Conservation (phyloP, 2,888 invertebrate genomes). For the Helicoverpa assulta region DNA sequence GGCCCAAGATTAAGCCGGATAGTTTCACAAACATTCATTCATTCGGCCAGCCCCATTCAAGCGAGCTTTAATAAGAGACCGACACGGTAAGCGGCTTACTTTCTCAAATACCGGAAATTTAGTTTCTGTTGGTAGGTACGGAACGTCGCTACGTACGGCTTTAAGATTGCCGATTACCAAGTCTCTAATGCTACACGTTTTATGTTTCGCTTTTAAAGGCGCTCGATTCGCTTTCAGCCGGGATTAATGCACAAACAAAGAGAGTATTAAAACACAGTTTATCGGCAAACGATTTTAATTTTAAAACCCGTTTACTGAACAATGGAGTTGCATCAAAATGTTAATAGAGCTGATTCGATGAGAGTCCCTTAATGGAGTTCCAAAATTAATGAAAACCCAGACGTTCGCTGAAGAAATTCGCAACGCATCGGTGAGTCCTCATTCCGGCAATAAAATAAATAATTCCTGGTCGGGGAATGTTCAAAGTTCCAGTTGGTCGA, state of each 20-base stretch:
- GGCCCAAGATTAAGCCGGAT: conserved; percentile 68
- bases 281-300: conserved; percentile 38
- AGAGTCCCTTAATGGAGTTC: conserved; percentile 30
- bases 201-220: conserved; percentile 42
- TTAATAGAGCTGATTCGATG: conserved; percentile 10
- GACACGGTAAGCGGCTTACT: conserved; percentile 80
- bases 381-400: conserved; percentile 54
- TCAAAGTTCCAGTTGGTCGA: conserved; percentile 54
- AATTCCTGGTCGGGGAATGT: conserved; percentile 62
- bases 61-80: conserved; percentile 74
- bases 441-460: conserved; percentile 64
- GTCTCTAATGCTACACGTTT: conserved; percentile 52
- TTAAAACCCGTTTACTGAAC: conserved; percentile 21
- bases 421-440: conserved; percentile 57
- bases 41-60: conserved; percentile 72
- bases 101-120: conserved; percentile 75
- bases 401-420: conserved; percentile 49
- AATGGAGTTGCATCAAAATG: conserved; percentile 4
- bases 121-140: conserved; percentile 65
- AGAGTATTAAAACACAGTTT: conserved; percentile 46
- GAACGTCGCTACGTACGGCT: conserved; percentile 57
- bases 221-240: conserved; percentile 32
- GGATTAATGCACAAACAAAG: conserved; percentile 48
- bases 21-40: conserved; percentile 75
- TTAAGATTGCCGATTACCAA: conserved; percentile 68